Percentiles rank a stretch among this genome's conserved stretches.
phyloP scores from a whole-genome alignment of 2,888 invertebrate species.

The Lithophane semibrunnea region DNA sequence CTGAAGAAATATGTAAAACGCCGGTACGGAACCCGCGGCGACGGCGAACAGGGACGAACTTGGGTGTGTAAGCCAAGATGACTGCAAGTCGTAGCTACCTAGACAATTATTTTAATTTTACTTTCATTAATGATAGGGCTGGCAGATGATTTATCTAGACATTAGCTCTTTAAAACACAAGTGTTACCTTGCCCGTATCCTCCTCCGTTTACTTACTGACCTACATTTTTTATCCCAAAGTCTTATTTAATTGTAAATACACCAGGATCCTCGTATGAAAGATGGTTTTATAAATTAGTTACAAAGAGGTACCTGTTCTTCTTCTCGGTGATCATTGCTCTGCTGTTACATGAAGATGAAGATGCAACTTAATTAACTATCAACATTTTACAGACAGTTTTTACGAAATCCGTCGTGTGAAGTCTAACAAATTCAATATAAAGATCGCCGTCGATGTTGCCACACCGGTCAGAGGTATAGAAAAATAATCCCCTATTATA shows the following conservation, averaged over 20 bases:
- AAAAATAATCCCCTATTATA: background rate
- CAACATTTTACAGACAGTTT: background rate
- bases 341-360: background rate
- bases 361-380: background rate
- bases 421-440: background rate
- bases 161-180: background rate
- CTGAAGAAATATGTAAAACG: conserved; percentile 88
- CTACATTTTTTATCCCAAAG: background rate
- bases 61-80: background rate
- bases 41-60: conserved; percentile 74
- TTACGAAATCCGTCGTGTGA: background rate
- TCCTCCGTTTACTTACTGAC: background rate
- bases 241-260: background rate
- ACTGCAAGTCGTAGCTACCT: background rate
- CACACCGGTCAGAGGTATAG: background rate
- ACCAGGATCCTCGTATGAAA: background rate
- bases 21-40: conserved; percentile 78
- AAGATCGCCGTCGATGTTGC: background rate
- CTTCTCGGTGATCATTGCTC: too few relatives aligned
- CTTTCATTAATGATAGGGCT: background rate
- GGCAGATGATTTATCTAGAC: too few relatives aligned
- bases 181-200: background rate
- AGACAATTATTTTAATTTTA: background rate
- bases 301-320: background rate
- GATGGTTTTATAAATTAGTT: background rate